Percentiles rank a stretch among this genome's conserved stretches.
Evolutionary conservation across 2,113 vertebrate genomes (phyloP).

Genomic region (Otocyon megalotis): DNA sequence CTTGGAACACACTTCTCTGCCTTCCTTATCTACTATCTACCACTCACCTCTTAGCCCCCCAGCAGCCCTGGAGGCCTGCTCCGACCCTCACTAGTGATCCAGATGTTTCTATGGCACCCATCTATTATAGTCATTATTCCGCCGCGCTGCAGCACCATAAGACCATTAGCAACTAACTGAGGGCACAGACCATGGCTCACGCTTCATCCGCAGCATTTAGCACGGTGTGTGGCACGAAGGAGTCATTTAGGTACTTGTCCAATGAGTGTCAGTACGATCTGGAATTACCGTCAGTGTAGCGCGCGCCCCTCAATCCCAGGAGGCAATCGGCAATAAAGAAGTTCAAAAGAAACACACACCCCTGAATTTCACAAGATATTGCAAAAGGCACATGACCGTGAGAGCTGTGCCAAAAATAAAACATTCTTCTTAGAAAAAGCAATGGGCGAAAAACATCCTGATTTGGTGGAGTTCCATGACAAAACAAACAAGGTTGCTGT

Average conservation of each 20-base stretch:
- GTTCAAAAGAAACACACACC: background rate
- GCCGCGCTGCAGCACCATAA: background rate
- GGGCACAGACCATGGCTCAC: background rate
- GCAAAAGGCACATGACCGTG: background rate
- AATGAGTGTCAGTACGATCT: background rate
- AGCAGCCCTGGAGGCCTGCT: background rate
- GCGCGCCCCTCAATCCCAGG: background rate
- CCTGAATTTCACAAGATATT: conserved; percentile 18
- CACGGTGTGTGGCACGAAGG: background rate
- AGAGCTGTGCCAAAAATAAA: conserved; percentile 39
- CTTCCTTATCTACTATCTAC: background rate
- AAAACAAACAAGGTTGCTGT: conserved; percentile 42
- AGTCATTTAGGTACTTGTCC: conserved; percentile 6
- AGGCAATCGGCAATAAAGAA: conserved; percentile 25
- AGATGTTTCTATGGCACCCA: background rate
- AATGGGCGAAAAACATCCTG: background rate
- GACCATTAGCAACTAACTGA: background rate
- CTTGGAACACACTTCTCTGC: background rate
- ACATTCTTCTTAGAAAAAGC: conserved; percentile 40
- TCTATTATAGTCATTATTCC: background rate
- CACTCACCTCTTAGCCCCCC: background rate
- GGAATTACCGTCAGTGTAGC: background rate
- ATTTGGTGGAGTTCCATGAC: background rate
- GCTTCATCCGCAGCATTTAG: background rate
- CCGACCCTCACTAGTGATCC: background rate